Evolutionary conservation across 2,888 invertebrate species (phyloP).

Genomic region (Sisyra nigra): DNA sequence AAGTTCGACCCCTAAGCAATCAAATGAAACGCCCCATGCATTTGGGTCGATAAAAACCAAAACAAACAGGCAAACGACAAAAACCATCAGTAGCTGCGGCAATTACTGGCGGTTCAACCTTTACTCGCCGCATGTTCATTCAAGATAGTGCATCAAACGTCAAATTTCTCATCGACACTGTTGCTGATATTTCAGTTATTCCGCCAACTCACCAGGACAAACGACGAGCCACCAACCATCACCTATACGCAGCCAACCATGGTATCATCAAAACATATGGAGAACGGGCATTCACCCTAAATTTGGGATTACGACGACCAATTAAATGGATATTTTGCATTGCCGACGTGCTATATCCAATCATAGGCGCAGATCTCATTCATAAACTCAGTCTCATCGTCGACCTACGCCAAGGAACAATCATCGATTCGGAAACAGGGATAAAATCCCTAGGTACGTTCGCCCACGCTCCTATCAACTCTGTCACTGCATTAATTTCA

Average conservation of each 20-base stretch:
- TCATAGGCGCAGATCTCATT: slow-evolving; percentile 12
- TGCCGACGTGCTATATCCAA: slow-evolving; percentile 10
- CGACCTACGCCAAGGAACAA: neutral
- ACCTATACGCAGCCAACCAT: slow-evolving; percentile 11
- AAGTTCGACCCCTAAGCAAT: slow-evolving; percentile 5
- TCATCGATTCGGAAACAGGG: slow-evolving; percentile 8
- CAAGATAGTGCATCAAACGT: slow-evolving; percentile 8
- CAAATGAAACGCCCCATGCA: slow-evolving; percentile 6
- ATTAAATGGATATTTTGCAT: slow-evolving; percentile 11
- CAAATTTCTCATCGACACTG: slow-evolving; percentile 10
- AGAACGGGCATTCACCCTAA: slow-evolving; percentile 5
- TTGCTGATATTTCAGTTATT: slow-evolving; percentile 9
- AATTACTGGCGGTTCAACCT: neutral
- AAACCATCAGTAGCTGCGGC: slow-evolving; percentile 9
- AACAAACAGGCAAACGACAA: slow-evolving; percentile 8
- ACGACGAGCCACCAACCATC: neutral
- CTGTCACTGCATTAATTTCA: neutral
- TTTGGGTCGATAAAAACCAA: no score
- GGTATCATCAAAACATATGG: slow-evolving; percentile 10
- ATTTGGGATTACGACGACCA: slow-evolving; percentile 10
- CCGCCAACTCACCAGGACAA: slow-evolving; percentile 2
- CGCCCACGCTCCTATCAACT: neutral
- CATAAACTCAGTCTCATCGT: neutral
- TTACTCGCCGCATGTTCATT: slow-evolving; percentile 9
- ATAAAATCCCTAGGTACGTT: slow-evolving; percentile 2